Evolutionary conservation across 2,888 invertebrate species (phyloP).

Genomic region (Limnephilus auricula): DNA sequence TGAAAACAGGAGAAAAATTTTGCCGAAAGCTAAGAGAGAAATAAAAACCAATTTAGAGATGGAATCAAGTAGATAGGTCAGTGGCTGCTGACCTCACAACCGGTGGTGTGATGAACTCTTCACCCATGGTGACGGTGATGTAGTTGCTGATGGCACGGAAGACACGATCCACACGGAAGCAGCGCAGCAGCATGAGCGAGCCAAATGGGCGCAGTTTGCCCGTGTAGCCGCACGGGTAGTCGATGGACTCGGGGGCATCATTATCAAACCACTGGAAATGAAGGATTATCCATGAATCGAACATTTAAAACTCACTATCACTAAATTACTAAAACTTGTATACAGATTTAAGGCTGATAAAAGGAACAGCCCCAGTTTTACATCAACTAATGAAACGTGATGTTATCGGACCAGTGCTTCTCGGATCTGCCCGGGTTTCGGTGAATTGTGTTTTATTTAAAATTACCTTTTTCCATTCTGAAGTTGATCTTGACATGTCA

Average conservation of each 20-base stretch:
- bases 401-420: too few relatives aligned
- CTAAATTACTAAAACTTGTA: too few relatives aligned
- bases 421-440: too few relatives aligned
- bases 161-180: conserved; percentile 93
- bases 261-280: conserved; percentile 87
- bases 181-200: conserved; percentile 89
- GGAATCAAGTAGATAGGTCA: neutral
- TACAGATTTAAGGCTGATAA: too few relatives aligned
- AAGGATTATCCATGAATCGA: neutral
- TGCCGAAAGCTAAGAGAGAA: too few relatives aligned
- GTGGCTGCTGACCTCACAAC: conserved; percentile 79
- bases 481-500: conserved; percentile 77
- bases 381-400: too few relatives aligned
- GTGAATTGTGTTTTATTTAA: neutral
- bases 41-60: neutral
- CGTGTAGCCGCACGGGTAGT: conserved; percentile 86
- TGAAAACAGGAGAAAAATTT: too few relatives aligned
- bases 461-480: conserved; percentile 83
- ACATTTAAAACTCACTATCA: neutral
- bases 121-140: conserved; percentile 89
- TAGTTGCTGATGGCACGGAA: conserved; percentile 91
- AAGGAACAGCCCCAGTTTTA: too few relatives aligned
- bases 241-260: conserved; percentile 86
- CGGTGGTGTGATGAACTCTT: conserved; percentile 93
- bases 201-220: conserved; percentile 81